Evolutionary conservation across 1,140 invertebrate species (phyloP).

Genomic region (Anastrepha ludens): DNA sequence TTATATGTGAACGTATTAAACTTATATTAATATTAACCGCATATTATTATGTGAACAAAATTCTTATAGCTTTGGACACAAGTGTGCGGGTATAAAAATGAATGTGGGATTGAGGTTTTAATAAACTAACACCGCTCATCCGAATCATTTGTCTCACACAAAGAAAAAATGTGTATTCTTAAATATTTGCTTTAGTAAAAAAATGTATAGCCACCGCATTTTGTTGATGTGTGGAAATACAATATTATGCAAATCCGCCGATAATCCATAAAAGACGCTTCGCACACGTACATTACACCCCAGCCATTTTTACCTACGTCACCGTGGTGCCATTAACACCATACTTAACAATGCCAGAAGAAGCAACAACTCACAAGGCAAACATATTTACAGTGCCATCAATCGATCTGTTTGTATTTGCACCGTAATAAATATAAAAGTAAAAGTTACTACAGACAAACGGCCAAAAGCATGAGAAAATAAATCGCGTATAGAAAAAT

Average conservation of each 20-base stretch:
- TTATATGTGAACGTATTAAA: too few species aligned
- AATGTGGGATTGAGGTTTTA: not conserved
- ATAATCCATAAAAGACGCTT: not conserved
- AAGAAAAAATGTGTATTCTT: not conserved
- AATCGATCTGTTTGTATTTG: conserved; percentile 24
- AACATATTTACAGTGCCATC: conserved; percentile 34
- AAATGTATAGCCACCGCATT: not conserved
- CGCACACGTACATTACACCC: not conserved
- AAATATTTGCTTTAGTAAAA: not conserved
- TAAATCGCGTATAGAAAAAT: not conserved
- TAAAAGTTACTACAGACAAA: not conserved
- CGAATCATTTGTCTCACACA: not conserved
- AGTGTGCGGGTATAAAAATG: too few species aligned
- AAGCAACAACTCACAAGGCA: not conserved
- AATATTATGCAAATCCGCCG: not conserved
- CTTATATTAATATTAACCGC: too few species aligned
- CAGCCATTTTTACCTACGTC: not conserved
- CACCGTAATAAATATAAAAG: conserved; percentile 33
- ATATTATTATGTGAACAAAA: too few species aligned
- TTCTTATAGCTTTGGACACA: too few species aligned
- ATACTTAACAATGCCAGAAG: not conserved
- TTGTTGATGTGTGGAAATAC: not conserved
- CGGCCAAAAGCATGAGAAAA: not conserved
- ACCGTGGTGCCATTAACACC: conserved; percentile 3
- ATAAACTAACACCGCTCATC: not conserved